phyloP scores from a whole-genome alignment of 23 tunicate species.

The Aplidium turbinatum region DNA sequence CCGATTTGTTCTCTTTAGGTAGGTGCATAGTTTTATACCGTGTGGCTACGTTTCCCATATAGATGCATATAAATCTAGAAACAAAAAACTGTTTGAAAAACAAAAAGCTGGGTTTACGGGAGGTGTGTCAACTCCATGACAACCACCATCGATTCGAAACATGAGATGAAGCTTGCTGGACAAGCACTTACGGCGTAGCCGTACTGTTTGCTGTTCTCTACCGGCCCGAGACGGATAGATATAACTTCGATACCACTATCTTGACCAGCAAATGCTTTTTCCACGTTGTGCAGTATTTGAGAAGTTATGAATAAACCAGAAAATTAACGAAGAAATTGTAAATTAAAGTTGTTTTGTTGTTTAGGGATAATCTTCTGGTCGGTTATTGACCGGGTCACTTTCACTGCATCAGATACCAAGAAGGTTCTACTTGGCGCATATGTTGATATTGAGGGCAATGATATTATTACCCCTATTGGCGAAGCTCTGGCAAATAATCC shows the following conservation, averaged over 20 bases:
- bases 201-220: no score
- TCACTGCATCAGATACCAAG: slow-evolving; percentile 71
- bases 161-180: neutral
- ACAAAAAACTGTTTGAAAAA: no score
- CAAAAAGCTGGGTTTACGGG: no score
- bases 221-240: no score
- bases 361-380: slow-evolving; percentile 94
- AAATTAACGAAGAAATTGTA: neutral
- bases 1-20: slow-evolving; percentile 93
- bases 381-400: slow-evolving; percentile 88
- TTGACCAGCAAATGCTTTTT: no score
- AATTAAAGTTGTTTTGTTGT: neutral
- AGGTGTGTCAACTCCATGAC: no score
- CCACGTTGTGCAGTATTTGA: no score
- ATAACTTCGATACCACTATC: no score
- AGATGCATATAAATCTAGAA: no score
- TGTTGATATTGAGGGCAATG: slow-evolving; percentile 64
- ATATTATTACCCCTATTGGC: slow-evolving; percentile 84
- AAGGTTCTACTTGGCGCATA: slow-evolving; percentile 86
- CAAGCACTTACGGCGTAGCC: neutral
- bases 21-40: neutral
- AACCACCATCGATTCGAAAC: no score
- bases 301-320: no score
- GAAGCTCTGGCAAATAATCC: slow-evolving; percentile 85
- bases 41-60: neutral